phyloP scores from a whole-genome alignment of 2,113 vertebrate genomes.

The Platichthys stellatus region DNA sequence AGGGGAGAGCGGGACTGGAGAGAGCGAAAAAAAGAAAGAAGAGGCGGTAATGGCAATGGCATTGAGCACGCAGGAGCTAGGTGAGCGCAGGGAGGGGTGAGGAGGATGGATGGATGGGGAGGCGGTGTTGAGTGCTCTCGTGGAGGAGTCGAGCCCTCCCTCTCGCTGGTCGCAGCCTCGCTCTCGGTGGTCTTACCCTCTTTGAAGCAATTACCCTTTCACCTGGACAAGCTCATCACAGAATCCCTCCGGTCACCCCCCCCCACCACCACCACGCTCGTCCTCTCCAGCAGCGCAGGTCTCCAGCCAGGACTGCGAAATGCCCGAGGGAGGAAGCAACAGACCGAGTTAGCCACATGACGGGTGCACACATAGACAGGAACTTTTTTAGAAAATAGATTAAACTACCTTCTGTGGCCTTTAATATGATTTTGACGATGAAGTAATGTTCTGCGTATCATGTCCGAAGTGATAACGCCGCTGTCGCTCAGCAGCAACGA shows the following conservation, averaged over 20 bases:
- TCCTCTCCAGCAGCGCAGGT: not conserved
- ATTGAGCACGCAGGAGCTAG: slow-evolving; percentile 66
- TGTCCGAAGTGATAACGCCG: no score
- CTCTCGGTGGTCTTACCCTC: slow-evolving; percentile 86
- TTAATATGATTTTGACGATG: not conserved
- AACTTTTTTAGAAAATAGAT: not conserved
- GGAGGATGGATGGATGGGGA: slow-evolving; percentile 52
- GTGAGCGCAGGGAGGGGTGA: slow-evolving; percentile 55
- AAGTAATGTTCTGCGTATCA: not conserved
- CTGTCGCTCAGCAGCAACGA: no score
- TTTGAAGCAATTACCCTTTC: slow-evolving; percentile 94
- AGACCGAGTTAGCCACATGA: not conserved
- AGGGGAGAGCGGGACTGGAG: slow-evolving; percentile 21
- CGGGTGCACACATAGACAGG: not conserved
- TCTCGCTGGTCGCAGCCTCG: slow-evolving; percentile 63
- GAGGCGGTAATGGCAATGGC: slow-evolving; percentile 69
- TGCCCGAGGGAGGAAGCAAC: not conserved
- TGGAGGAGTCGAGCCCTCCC: slow-evolving; percentile 73
- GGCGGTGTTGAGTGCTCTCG: slow-evolving; percentile 79
- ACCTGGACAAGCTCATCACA: slow-evolving; percentile 84
- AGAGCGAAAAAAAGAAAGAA: slow-evolving; percentile 35
- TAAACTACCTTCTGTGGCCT: not conserved
- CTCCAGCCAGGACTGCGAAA: slow-evolving; percentile 23
- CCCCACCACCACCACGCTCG: slow-evolving; percentile 21
- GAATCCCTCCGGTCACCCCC: slow-evolving; percentile 48